Evolutionary conservation across 2,113 vertebrate genomes (phyloP), one percentile per base, ranked within the genome.

Genomic region (Micronycteris hirsuta): DNA sequence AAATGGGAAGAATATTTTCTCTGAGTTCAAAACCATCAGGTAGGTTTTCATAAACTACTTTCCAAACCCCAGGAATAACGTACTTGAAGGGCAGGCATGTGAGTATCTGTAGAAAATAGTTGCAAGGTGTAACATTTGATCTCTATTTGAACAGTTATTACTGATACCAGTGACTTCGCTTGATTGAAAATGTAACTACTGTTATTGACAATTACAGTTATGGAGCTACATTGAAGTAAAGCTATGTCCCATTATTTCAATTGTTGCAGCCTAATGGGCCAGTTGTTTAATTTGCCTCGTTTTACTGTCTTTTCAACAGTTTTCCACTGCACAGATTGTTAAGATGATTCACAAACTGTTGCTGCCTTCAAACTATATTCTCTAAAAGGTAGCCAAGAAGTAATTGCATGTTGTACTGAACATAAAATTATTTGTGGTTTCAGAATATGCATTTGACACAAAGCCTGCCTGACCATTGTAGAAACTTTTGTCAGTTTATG

Each of bases 21-120:
- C 83, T 95, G 61, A 95, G 94, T 94, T 97, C 73, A 95, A 96
- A 97, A 67, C 49, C 16, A 97, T 96, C 77, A 86, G 95, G 71
- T 80, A 52, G 38, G 22, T 63, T 97, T 93, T 68, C 68, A 81
- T 74, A 95, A 95, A 74, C 61, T 77, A 87, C 87, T 96, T 93
- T 74, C 56, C 52, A 94, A 87, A 82, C 49, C 94, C 92, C 92
- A 86, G 43, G 38, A 92, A 88, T 45, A 82, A 87, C 74, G 47
- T 73, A 84, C 76, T 85, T 82, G 54, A 76, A 95, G 93, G 91
- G 77, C 82, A 96, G 85, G 56, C 45, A 54, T 2, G 19, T 91
- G 68, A 91, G 24, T 43, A 61, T 78, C 74, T 96, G 90, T 28
- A 91, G 43, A 84, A 96, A 96, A 89, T 49, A 93, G 47, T 41